Evolutionary conservation across 1,140 invertebrate genomes (phyloP).

Genomic region (Megalopta genalis): DNA sequence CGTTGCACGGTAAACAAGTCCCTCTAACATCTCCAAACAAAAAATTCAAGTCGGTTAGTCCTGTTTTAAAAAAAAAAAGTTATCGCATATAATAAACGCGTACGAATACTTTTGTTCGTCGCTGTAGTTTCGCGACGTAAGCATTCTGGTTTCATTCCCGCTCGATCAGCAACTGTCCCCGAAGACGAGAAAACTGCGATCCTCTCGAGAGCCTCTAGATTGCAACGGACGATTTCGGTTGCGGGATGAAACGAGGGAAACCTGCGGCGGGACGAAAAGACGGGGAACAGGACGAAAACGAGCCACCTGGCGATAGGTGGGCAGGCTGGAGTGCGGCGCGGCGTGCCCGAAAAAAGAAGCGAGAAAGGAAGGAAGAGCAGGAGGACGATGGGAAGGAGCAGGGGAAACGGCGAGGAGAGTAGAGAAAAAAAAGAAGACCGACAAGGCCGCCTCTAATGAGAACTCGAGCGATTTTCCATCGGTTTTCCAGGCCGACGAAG

Average conservation of each 20-base stretch:
- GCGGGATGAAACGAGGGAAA: constrained; percentile 12
- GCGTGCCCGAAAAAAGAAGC: constrained; percentile 24
- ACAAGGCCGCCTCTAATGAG: constrained; percentile 67
- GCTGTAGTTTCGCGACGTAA: no score
- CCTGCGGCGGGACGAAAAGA: neutral
- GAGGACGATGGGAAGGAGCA: no score
- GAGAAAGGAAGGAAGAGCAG: neutral
- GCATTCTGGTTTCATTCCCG: neutral
- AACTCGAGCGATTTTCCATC: constrained; percentile 66
- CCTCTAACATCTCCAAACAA: no score
- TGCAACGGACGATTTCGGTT: neutral
- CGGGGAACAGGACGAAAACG: no score
- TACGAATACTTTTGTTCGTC: no score
- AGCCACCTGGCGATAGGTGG: neutral
- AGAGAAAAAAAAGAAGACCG: constrained; percentile 22
- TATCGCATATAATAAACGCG: no score
- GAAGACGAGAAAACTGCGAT: neutral
- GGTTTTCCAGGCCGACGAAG: constrained; percentile 58
- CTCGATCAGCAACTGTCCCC: neutral
- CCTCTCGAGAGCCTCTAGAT: constrained; percentile 10
- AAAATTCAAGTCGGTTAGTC: no score
- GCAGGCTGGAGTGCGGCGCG: constrained; percentile 19
- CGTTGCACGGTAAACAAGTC: no score
- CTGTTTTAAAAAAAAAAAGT: no score
- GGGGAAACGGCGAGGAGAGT: neutral